Evolutionary conservation across 2,797 vertebrate genomes (phyloP).

Genomic region (Hapalemur alaotrensis): DNA sequence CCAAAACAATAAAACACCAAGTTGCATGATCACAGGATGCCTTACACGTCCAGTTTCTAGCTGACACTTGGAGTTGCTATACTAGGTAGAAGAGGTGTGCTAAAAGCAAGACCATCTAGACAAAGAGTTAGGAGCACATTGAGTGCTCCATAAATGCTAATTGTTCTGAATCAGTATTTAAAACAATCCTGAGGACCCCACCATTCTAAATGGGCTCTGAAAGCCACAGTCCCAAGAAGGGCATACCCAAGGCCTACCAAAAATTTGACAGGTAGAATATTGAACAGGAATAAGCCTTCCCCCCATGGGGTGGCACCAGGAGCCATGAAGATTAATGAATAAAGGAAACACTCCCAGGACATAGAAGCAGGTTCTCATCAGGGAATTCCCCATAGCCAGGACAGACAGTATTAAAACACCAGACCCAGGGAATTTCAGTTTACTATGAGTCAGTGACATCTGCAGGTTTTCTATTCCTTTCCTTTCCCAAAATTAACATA

Average conservation of each 20-base stretch:
- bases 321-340: not conserved
- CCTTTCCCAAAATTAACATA: slow-evolving; percentile 12
- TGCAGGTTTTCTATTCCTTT: not conserved
- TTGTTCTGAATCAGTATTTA: not conserved
- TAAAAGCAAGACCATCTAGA: not conserved
- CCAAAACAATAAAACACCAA: not conserved
- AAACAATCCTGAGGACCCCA: not conserved
- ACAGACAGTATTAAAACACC: not conserved
- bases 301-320: not conserved
- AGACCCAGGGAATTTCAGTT: not conserved
- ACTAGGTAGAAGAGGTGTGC: not conserved
- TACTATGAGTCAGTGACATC: not conserved
- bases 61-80: not conserved
- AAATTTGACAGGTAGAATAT: not conserved
- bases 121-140: not conserved
- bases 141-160: not conserved
- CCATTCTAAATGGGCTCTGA: not conserved
- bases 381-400: not conserved
- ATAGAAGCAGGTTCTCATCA: not conserved
- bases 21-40: not conserved
- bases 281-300: not conserved
- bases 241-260: not conserved
- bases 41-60: not conserved
- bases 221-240: not conserved
- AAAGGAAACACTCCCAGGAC: not conserved